Conservation (phyloP, 2,888 invertebrate genomes). For the Scaptomyza reducta region DNA sequence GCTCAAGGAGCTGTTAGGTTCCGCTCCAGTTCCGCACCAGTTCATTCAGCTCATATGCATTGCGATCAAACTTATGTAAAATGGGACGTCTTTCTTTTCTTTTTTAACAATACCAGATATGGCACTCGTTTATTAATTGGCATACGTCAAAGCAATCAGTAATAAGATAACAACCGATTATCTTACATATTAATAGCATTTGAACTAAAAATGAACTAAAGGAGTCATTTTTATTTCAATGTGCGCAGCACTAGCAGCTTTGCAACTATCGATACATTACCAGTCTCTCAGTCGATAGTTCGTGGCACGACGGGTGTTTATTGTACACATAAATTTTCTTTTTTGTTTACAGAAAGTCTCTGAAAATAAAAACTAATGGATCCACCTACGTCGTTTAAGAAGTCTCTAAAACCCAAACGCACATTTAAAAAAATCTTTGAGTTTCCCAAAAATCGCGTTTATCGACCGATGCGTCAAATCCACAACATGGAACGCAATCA, state of each 20-base stretch:
- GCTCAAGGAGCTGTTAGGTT: conserved; percentile 4
- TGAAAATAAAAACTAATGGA: conserved; percentile 15
- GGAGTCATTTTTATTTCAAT: not conserved
- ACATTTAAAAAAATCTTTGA: conserved; percentile 54
- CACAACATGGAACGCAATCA: conserved; percentile 64
- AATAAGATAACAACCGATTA: not conserved
- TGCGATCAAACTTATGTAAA: not conserved
- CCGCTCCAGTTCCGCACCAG: conserved; percentile 3
- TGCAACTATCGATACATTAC: not conserved
- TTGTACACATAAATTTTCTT: not conserved
- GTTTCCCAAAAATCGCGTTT: conserved; percentile 59
- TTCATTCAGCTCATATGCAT: conserved; percentile 1
- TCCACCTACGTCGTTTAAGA: not conserved
- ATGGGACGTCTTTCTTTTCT: not conserved
- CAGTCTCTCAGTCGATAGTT: conserved; percentile 9
- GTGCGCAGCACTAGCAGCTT: not conserved
- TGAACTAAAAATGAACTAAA: not conserved
- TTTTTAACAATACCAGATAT: not conserved
- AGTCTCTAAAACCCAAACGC: conserved; percentile 40
- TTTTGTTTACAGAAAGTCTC: not conserved
- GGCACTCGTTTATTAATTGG: not conserved
- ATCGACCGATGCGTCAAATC: conserved; percentile 64
- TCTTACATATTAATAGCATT: not conserved
- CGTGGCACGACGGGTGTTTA: conserved; percentile 3
- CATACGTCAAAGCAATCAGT: not conserved